Percentiles rank a stretch among this genome's conserved stretches.
Conservation (phyloP, 2,113 vertebrate species). For the Dasyornis broadbenti region DNA sequence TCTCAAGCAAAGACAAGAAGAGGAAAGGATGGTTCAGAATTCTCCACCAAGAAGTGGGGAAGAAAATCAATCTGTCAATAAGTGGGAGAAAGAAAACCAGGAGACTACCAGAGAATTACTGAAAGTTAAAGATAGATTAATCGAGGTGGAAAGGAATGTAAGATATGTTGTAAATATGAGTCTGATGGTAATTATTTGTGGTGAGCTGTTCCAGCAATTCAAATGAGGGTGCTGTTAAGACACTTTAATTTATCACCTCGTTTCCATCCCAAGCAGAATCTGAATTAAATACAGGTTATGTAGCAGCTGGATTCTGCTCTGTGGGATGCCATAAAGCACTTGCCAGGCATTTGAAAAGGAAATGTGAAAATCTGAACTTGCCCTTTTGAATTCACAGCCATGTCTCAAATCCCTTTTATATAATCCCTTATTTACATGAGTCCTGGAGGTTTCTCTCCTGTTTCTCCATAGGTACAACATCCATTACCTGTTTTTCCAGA, state of each 20-base stretch:
- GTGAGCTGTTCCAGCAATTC: not conserved
- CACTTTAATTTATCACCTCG: not conserved
- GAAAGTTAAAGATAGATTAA: constrained; percentile 95
- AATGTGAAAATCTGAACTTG: not conserved
- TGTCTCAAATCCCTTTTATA: not conserved
- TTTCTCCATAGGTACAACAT: not conserved
- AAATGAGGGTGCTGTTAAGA: not conserved
- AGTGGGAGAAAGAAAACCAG: constrained; percentile 94
- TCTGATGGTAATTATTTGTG: not conserved
- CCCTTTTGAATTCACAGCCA: not conserved
- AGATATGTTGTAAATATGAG: constrained; percentile 39
- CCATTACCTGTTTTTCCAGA: not conserved
- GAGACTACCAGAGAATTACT: constrained; percentile 93
- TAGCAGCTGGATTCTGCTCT: not conserved
- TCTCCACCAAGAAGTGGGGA: constrained; percentile 81
- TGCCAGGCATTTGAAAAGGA: not conserved
- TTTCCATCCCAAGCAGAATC: not conserved
- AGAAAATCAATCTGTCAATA: constrained; percentile 74
- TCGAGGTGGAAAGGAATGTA: constrained; percentile 97
- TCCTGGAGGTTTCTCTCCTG: not conserved
- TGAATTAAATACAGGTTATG: not conserved
- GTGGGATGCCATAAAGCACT: not conserved
- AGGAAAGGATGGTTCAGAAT: constrained; percentile 90
- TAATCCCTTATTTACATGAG: not conserved
- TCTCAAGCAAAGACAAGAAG: constrained; percentile 94